A percentile compares a stretch with the other conserved stretches of the same genome.
phyloP scores from a whole-genome alignment of 2,113 vertebrate genomes.

The Epinephelus cyanopodus region DNA sequence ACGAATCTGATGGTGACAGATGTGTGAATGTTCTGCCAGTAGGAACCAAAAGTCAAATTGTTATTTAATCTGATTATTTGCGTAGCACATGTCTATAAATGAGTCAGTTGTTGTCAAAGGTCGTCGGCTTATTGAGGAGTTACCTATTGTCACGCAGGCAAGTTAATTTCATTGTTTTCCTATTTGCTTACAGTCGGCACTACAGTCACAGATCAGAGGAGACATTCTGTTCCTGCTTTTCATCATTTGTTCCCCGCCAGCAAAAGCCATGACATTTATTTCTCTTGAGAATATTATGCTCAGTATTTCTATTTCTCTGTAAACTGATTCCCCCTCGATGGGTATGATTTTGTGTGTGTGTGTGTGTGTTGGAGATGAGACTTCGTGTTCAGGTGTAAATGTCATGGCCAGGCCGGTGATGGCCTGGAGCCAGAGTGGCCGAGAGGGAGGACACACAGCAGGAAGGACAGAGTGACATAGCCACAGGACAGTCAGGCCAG shows the following conservation, averaged over 20 bases:
- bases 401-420: conserved; percentile 38
- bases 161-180: not conserved
- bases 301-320: not conserved
- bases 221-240: not conserved
- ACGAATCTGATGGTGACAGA: not conserved
- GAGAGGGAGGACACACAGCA: conserved; percentile 56
- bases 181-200: not conserved
- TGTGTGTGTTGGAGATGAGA: not conserved
- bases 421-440: conserved; percentile 50
- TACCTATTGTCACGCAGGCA: not conserved
- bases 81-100: not conserved
- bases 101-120: not conserved
- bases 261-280: not conserved
- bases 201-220: not conserved
- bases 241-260: not conserved
- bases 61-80: not conserved
- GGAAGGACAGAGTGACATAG: conserved; percentile 69
- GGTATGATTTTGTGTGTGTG: not conserved
- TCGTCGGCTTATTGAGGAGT: not conserved
- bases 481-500: conserved; percentile 48
- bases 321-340: not conserved
- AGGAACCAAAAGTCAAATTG: not conserved
- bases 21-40: not conserved
- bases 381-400: conserved; percentile 53
- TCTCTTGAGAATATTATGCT: not conserved